These are phyloP conservation scores for Drosophila quinaria DNA, from an alignment of 2,888 invertebrate species.

Conservation along the genomic window DNA sequence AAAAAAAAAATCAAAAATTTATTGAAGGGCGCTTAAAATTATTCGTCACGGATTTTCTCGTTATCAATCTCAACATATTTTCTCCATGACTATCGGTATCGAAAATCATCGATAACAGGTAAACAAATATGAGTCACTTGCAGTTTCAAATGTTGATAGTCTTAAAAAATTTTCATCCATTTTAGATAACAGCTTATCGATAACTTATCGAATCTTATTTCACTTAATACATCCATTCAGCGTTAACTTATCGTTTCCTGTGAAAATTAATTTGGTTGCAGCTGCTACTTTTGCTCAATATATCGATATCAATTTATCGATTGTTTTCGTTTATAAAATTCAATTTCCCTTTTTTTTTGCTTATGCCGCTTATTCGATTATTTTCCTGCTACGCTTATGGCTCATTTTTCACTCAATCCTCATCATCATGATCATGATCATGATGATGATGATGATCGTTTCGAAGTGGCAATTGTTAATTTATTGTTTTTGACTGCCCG, in stretches of 20 bases:
- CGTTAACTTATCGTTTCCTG: neutral
- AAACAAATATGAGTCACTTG: neutral
- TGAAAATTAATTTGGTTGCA: neutral
- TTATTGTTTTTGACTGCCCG: slow-evolving; percentile 72
- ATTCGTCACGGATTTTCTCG: neutral
- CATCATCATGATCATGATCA: slow-evolving; percentile 6
- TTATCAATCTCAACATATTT: neutral
- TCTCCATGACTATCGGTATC: too few species aligned
- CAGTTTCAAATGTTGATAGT: neutral
- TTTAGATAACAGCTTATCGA: neutral
- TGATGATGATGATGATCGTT: slow-evolving; percentile 26
- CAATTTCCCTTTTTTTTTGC: slow-evolving; percentile 55
- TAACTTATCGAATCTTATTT: neutral
- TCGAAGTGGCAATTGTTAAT: slow-evolving; percentile 74
- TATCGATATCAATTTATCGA: slow-evolving; percentile 54
- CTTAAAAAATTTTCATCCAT: too few species aligned
- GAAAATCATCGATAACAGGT: neutral
- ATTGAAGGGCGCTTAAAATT: neutral
- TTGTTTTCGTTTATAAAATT: slow-evolving; percentile 48
- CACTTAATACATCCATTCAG: neutral
- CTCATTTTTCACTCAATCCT: slow-evolving; percentile 45
- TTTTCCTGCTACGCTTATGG: slow-evolving; percentile 27
- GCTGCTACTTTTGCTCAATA: slow-evolving; percentile 19
- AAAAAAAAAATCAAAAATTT: too few species aligned
- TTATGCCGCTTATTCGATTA: slow-evolving; percentile 19